Evolutionary conservation across 2,888 invertebrate species (phyloP), one percentile per base, ranked within the genome.

Genomic region (Exephanes ischioxanthus): DNA sequence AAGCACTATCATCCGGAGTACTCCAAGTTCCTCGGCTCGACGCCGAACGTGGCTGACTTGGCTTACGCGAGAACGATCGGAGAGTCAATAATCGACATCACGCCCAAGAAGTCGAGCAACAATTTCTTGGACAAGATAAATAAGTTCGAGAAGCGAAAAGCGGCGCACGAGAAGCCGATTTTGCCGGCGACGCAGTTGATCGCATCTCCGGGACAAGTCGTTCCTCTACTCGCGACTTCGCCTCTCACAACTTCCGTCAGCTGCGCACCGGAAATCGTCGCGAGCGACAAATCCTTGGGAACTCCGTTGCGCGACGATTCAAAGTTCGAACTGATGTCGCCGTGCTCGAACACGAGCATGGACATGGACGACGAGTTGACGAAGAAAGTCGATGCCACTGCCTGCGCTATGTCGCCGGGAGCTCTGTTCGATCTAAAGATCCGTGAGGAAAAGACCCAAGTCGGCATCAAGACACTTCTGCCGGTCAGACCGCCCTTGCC

Each of bases 1-100:
- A 99, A 99, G 91, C 98, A 99, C 93, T 99, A 99, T 94, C 99
- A 99, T 94, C 96, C 96, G 1, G 97, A 98, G 87, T 95, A 97
- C 83, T 96, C 96, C 1, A 96, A 97, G 93, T 96, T 96, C 93
- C 94, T 98, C 87, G 97, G 97, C 3, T 96, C 96, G 0, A 97
- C 98, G 0, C 98, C 98, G 0, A 98, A 98, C 94, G 98, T 98
- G 80, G 96, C 97, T 26, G 98, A 98, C 93, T 94, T 98, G 84
- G 98, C 98, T 0, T 97, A 97, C 88, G 97, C 98, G 0, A 95
- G 98, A 87, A 97, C 97, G 0, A 95, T 96, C 16, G 96, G 96
- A 0, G 95, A 95, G 89, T 94, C 94, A n/a, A 92, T 95, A 16
- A 95, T 95, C 82, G 94, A 94, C 85, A 89, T 92, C 26, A 92